Evolutionary conservation across 2,888 invertebrate genomes (phyloP).

Genomic region (Portevinia maculata): DNA sequence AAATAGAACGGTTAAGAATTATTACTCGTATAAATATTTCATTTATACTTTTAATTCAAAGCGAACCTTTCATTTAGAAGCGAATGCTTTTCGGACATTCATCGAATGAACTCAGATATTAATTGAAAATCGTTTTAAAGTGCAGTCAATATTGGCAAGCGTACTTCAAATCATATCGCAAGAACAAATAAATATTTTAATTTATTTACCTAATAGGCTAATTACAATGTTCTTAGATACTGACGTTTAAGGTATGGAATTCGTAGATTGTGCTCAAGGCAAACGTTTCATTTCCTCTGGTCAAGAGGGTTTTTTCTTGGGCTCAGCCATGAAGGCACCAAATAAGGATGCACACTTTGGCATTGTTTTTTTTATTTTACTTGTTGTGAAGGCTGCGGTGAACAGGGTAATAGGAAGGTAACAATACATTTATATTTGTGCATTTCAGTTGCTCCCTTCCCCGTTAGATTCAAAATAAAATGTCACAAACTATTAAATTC

Average conservation of each 20-base stretch:
- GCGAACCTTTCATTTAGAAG: conserved; percentile 44
- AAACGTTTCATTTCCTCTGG: neutral
- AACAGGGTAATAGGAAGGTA: too few relatives aligned
- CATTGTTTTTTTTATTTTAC: neutral
- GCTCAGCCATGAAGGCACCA: neutral
- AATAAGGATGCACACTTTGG: too few relatives aligned
- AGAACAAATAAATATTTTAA: neutral
- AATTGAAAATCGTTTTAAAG: conserved; percentile 23
- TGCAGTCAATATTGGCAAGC: conserved; percentile 12
- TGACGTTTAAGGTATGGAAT: conserved; percentile 13
- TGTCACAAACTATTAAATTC: too few relatives aligned
- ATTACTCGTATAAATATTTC: too few relatives aligned
- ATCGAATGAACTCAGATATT: conserved; percentile 28
- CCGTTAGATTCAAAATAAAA: too few relatives aligned
- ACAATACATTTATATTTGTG: too few relatives aligned
- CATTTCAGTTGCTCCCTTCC: too few relatives aligned
- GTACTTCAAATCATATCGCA: conserved; percentile 9
- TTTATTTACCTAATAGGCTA: neutral
- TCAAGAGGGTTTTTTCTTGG: neutral
- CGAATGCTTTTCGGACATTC: neutral
- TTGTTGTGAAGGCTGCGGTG: too few relatives aligned
- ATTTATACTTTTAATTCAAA: too few relatives aligned
- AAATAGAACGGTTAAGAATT: too few relatives aligned
- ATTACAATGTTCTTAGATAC: conserved; percentile 26
- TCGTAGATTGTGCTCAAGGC: conserved; percentile 11